A percentile compares a stretch with the other conserved stretches of the same genome.
These are phyloP conservation scores for Micoletzkya japonica DNA, from an alignment of 2,888 invertebrate genomes.

Conservation along the genomic window DNA sequence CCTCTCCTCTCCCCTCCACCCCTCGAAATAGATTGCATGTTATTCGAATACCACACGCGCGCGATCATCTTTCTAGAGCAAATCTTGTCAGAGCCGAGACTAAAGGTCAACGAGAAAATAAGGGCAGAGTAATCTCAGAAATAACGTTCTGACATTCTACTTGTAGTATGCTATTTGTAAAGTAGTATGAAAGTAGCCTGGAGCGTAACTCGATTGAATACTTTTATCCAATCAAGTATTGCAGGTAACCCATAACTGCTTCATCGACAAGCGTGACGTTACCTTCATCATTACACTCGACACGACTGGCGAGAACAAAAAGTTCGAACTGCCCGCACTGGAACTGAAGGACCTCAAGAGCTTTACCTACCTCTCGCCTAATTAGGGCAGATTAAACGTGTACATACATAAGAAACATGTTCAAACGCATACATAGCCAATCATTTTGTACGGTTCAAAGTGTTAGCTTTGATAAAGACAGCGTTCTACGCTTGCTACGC, in stretches of 20 bases:
- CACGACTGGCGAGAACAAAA: neutral
- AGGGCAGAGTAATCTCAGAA: neutral
- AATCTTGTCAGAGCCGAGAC: neutral
- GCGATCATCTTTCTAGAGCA: neutral
- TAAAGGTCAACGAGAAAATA: neutral
- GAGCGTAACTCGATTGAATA: too few relatives aligned
- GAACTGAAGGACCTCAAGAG: slow-evolving; percentile 17
- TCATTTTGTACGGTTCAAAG: too few relatives aligned
- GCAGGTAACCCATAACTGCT: slow-evolving; percentile 25
- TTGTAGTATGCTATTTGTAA: neutral
- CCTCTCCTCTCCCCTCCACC: too few relatives aligned
- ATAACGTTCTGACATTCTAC: neutral
- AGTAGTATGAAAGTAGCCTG: neutral
- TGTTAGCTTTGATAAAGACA: too few relatives aligned
- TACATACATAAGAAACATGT: too few relatives aligned
- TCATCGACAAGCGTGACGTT: slow-evolving; percentile 1
- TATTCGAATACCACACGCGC: too few relatives aligned
- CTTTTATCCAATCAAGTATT: too few relatives aligned
- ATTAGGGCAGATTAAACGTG: too few relatives aligned
- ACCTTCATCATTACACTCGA: slow-evolving; percentile 22
- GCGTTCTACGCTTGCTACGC: too few relatives aligned
- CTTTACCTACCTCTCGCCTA: too few relatives aligned
- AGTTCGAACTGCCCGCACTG: neutral
- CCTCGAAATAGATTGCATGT: too few relatives aligned
- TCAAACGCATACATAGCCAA: too few relatives aligned